Base-by-base conservation (phyloP, 2,888 invertebrate genomes). In the Chymomyza amoena region DNA sequence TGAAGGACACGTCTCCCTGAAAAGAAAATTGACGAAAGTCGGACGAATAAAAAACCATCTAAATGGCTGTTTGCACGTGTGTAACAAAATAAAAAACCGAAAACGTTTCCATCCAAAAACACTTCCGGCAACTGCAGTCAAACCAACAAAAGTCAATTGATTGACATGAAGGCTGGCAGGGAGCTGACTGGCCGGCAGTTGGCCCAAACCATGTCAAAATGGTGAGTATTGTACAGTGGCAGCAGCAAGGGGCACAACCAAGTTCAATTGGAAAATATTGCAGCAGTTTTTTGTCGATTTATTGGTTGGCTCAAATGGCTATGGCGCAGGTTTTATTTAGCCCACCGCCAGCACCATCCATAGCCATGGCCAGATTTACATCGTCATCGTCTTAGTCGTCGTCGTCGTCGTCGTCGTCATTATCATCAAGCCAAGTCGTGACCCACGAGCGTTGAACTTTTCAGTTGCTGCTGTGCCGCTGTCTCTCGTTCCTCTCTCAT, bases 401-500 rank as follows among this genome's bases (percentile, higher is more conserved):
- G 39, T 45, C 39, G 39, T 9, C 39, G 9, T 39, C 39, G 39
- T 45, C 39, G 6, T 45, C 39, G 13, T 10, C 39, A 45, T 45
- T 45, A 45, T 13, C 13, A 45, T 45, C 39, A 59, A 70, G 76
- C 60, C 68, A 73, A 90, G 88, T 90, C 89, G 90, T 90, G 89
- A 90, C 89, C 89, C 84, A 89, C 87, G 90, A 87, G 85, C 90
- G 85, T 78, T 88, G 89, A 88, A 90, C 90, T 79, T 74, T 76
- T 75, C 72, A 70, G 28, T 59, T 59, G 59, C 59, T 45, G 28
- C 13, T 18, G n/a, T 45, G 61, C 16, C 39, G 1, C 57, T 57
- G 57, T 57, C 20, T 18, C 13, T 57, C 7, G 25, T 6, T 10
- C 20, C 10, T 15, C 20, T 25, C 25, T 6, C 20, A 15, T 63